Base-by-base conservation (phyloP, 2,888 invertebrate genomes). In the Uropetala carovei region DNA sequence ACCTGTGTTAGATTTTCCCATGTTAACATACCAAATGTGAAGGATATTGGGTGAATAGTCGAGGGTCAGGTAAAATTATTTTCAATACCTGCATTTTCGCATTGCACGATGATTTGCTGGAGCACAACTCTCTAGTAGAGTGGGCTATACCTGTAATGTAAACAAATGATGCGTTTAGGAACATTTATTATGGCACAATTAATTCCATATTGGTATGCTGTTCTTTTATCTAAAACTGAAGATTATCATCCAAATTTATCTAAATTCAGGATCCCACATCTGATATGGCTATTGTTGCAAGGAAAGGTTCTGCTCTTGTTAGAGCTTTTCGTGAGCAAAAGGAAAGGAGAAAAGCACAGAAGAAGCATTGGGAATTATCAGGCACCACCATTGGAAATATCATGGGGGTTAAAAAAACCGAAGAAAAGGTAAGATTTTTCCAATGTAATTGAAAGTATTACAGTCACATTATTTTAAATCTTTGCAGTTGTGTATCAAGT, bases 281-380 rank as follows among this genome's bases (percentile, higher is more conserved):
- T 0, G 99, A 99, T 94, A 99, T 99, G 99, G 99, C 99, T 0
- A 96, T 99, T 86, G 97, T 99, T 92, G 98, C 99, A 0, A 96
- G 99, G 7, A 99, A 99, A 95, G 99, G 99, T 0, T 98, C 98
- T 0, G 97, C 97, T 3, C 95, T 98, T 8, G 99, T 99, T 0
- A 96, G 98, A 93, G 97, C 97, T 0, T 98, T 97, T 95, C 96
- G 99, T 92, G 99, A 99, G 94, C 98, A 99, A 94, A 99, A 99
- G 94, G 99, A 99, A 94, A 96, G 99, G n/a, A 96, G 97, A 92
- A 99, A 98, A 94, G 99, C 99, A 0, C 99, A 99, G 95, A 99
- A 99, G 95, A 99, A 99, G 94, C 99, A 99, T 94, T 99, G 99
- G 99, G 99, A 99, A 95, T 95, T 99, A 93, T 98, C 99, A 91